Evolutionary conservation across 2,113 vertebrate species (phyloP), one percentile per base, ranked within the genome.

Genomic region (Pavo muticus): DNA sequence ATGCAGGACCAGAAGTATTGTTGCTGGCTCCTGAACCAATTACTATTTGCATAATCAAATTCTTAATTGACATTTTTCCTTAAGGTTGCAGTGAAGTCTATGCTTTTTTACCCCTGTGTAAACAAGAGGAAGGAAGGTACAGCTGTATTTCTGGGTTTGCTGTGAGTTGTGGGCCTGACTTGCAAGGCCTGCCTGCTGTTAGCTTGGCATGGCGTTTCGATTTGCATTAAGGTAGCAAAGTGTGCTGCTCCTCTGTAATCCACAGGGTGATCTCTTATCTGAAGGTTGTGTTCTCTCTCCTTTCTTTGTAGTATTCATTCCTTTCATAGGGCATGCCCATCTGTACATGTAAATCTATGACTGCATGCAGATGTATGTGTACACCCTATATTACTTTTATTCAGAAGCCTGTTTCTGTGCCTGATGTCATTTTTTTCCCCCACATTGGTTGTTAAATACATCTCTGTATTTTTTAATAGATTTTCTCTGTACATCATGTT

Each of bases 401-500:
- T 82, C 48, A 72, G 47, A 72, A 37, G 15, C 25, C 27, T 30
- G 25, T 60, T 70, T 87, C 74, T 83, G 25, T 73, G 69, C 60
- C n/a, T 11, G 10, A 21, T 56, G 18, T 14, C 4, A 50, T 57
- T 4, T n/a, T 76, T 90, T 73, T 11, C 11, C 42, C 40, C 37
- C 70, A 7, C 57, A 14, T 32, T 60, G 23, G 21, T 27, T 52
- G 14, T 73, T 92, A 64, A 59, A 50, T 45, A 5, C 3, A 47
- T 32, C 3, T 71, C 35, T 56, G 15, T 64, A 42, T 50, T 73
- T 93, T 93, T 79, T 42, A 79, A 56, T 35, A 72, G 20, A 30
- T 63, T 79, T 84, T 94, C 78, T 83, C 48, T 81, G 85, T 90
- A 86, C 35, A 82, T 83, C 56, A 71, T 68, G 90, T 95, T 42